Evolutionary conservation across 2,888 invertebrate genomes (phyloP).

Genomic region (Agrilus biguttatus): DNA sequence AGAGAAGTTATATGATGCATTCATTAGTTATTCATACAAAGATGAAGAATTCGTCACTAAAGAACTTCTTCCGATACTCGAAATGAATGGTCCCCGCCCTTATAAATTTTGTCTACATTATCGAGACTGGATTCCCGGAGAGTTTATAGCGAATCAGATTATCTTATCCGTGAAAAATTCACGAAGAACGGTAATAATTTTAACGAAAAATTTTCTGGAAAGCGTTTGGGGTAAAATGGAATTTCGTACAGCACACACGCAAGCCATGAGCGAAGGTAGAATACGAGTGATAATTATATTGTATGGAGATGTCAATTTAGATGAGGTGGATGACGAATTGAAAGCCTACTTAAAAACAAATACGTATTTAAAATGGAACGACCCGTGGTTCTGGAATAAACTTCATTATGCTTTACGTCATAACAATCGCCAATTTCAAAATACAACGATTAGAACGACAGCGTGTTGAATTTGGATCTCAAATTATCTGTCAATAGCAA

Average conservation of each 20-base stretch:
- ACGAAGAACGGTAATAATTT: slow-evolving; percentile 50
- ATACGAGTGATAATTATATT: slow-evolving; percentile 59
- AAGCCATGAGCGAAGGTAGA: slow-evolving; percentile 47
- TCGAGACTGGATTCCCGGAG: slow-evolving; percentile 60
- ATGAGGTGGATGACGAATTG: slow-evolving; percentile 46
- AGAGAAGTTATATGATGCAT: slow-evolving; percentile 56
- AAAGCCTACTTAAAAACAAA: slow-evolving; percentile 57
- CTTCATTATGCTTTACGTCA: slow-evolving; percentile 59
- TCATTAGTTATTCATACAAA: slow-evolving; percentile 46
- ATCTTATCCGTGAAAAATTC: slow-evolving; percentile 55
- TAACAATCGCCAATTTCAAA: background rate
- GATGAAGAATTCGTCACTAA: slow-evolving; percentile 1
- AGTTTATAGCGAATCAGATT: slow-evolving; percentile 57
- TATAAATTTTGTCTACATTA: slow-evolving; percentile 59
- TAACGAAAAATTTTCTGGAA: slow-evolving; percentile 58
- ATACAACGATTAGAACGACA: no score
- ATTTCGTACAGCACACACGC: slow-evolving; percentile 56
- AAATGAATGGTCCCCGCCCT: slow-evolving; percentile 42
- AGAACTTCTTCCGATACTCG: slow-evolving; percentile 29
- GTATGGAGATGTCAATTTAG: slow-evolving; percentile 47
- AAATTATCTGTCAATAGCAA: no score
- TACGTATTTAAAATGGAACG: slow-evolving; percentile 69
- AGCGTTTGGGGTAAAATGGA: slow-evolving; percentile 62
- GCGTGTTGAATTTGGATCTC: no score
- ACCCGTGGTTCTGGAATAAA: slow-evolving; percentile 71